Conservation (phyloP, 1,140 invertebrate species). For the Lordiphosa mommai region DNA sequence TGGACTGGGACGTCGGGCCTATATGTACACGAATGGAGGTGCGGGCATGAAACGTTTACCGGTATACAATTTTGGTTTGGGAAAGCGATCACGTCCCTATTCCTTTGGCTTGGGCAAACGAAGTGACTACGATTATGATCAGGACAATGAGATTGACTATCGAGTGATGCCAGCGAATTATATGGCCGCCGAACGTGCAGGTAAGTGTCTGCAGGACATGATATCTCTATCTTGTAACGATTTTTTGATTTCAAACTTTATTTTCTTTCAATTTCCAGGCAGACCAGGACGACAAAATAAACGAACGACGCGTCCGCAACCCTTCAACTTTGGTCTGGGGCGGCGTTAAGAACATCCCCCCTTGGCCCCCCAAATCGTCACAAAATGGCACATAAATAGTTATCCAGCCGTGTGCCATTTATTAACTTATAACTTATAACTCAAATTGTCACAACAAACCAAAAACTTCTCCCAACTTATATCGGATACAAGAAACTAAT, state of each 20-base stretch:
- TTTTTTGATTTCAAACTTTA: neutral
- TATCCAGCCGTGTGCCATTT: slow-evolving; percentile 44
- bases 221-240: neutral
- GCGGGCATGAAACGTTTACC: slow-evolving; percentile 74
- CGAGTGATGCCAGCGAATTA: slow-evolving; percentile 38
- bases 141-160: slow-evolving; percentile 54
- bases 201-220: slow-evolving; percentile 22
- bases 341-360: slow-evolving; percentile 45
- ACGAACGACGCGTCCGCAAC: slow-evolving; percentile 56
- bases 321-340: slow-evolving; percentile 71
- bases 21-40: slow-evolving; percentile 71
- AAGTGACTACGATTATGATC: slow-evolving; percentile 61
- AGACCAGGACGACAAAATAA: slow-evolving; percentile 40
- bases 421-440: slow-evolving; percentile 17
- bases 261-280: slow-evolving; percentile 19
- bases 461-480: slow-evolving; percentile 20
- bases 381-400: slow-evolving; percentile 24
- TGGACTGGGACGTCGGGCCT: slow-evolving; percentile 67
- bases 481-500: slow-evolving; percentile 34
- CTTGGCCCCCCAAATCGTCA: neutral
- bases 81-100: slow-evolving; percentile 74
- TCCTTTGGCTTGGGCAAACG: slow-evolving; percentile 79
- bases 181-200: slow-evolving; percentile 27
- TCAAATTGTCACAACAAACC: slow-evolving; percentile 25
- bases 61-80: slow-evolving; percentile 76